A percentile compares a stretch with the other conserved stretches of the same genome.
Conservation (phyloP, 1,140 invertebrate genomes). For the Rhopalosiphum padi region DNA sequence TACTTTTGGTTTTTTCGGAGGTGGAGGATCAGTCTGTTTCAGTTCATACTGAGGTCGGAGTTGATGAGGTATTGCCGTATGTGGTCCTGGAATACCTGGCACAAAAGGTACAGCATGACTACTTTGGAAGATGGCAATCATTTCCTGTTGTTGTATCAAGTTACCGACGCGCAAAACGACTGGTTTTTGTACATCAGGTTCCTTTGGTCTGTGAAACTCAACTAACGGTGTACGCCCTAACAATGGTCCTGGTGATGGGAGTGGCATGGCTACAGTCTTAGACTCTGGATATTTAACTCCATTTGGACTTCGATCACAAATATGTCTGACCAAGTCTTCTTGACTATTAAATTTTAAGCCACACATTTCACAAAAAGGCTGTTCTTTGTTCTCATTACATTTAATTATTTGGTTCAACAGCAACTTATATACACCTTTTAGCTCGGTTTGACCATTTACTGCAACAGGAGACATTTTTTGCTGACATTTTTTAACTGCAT, state of each 20-base stretch:
- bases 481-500: slow-evolving; percentile 25
- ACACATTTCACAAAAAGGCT: slow-evolving; percentile 40
- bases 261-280: slow-evolving; percentile 71
- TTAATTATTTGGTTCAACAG: slow-evolving; percentile 40
- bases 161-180: not conserved
- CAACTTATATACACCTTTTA: slow-evolving; percentile 50
- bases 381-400: slow-evolving; percentile 35
- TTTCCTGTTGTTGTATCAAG: slow-evolving; percentile 58
- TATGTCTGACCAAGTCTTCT: slow-evolving; percentile 31
- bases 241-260: slow-evolving; percentile 67
- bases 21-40: slow-evolving; percentile 55
- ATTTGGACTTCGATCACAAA: slow-evolving; percentile 33
- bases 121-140: slow-evolving; percentile 64
- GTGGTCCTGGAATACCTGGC: slow-evolving; percentile 83
- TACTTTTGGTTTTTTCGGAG: slow-evolving; percentile 58
- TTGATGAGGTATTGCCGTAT: slow-evolving; percentile 58
- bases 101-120: slow-evolving; percentile 82
- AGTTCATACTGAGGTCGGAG: slow-evolving; percentile 46
- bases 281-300: slow-evolving; percentile 66
- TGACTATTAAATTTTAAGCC: slow-evolving; percentile 43
- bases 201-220: slow-evolving; percentile 64
- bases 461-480: not conserved
- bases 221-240: slow-evolving; percentile 80
- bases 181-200: slow-evolving; percentile 27
- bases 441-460: slow-evolving; percentile 35